Conservation (phyloP, 2,797 vertebrate species). For the Borostomias antarcticus region DNA sequence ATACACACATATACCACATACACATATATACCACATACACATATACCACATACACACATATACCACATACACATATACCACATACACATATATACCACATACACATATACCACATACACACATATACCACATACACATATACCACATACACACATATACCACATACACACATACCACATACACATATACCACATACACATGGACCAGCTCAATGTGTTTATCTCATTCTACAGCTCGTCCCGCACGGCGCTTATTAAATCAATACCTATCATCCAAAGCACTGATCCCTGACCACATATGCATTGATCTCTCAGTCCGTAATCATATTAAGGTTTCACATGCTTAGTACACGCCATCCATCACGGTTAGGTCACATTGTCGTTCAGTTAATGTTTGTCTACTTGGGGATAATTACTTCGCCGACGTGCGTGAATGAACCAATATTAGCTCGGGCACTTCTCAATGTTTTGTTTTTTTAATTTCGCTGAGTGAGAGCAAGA, state of each 20-base stretch:
- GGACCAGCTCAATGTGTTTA: too few species aligned
- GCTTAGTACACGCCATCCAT: constrained; percentile 48
- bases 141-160: too few species aligned
- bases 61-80: too few species aligned
- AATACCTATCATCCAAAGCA: constrained; percentile 50
- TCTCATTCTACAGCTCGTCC: constrained; percentile 19
- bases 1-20: too few species aligned
- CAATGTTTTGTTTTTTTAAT: background rate
- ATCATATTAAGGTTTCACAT: constrained; percentile 42
- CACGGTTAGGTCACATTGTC: constrained; percentile 32
- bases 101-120: too few species aligned
- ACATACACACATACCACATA: too few species aligned
- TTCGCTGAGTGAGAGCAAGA: too few species aligned
- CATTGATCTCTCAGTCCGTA: constrained; percentile 51
- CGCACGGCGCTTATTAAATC: constrained; percentile 45
- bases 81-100: too few species aligned
- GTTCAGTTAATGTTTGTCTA: constrained; percentile 23
- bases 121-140: too few species aligned
- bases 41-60: too few species aligned
- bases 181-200: too few species aligned
- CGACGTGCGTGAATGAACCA: constrained; percentile 4
- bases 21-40: too few species aligned
- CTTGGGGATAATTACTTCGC: constrained; percentile 25
- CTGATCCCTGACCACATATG: constrained; percentile 45
- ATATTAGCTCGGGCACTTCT: background rate